Base-by-base conservation (phyloP, 2,888 invertebrate genomes). In the Dasypogon diadema region DNA sequence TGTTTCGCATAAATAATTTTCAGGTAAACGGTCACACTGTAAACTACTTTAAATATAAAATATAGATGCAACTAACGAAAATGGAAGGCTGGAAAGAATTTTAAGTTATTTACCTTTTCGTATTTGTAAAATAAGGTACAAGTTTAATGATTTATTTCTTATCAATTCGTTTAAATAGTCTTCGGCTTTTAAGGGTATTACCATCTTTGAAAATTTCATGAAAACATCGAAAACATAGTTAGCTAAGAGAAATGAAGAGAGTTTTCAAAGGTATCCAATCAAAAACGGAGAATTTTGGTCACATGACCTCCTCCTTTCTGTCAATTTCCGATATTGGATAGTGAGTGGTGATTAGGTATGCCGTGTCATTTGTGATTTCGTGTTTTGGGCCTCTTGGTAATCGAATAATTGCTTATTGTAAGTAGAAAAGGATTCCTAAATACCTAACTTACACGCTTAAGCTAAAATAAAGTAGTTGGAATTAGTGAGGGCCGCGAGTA, bases 301-400 rank as follows among this genome's bases (percentile, higher is more conserved):
- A 77, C 77, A 77, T 77, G 77, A 77, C 76, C 55, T 42, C 68
- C 56, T 76, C 72, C 60, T 54, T 54, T 55, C 75, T 77, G 77
- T 77, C 77, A 77, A 74, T 75, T 76, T 73, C 72, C 56, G 73
- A 77, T 77, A 68, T 77, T 76, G 75, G 76, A 75, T 73, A 76
- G 76, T 78, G 76, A 78, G 76, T 78, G 78, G 77, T 77, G 76
- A 76, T 55, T 76, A 75, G 75, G 77, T 75, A 78, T 78, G 78
- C 76, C 74, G 78, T 78, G 76, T 78, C 75, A 74, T 58, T 74
- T 76, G 76, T 78, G 76, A 76, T 70, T 75, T 75, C 56, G 74
- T 76, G 76, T 78, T 78, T 76, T 78, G 74, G 77, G 70, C 74
- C 74, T 72, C 48, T 75, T 76, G 58, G 54, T 30, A 76, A 74